phyloP scores from a whole-genome alignment of 1,140 invertebrate species.

The Rhopalosiphum padi region DNA sequence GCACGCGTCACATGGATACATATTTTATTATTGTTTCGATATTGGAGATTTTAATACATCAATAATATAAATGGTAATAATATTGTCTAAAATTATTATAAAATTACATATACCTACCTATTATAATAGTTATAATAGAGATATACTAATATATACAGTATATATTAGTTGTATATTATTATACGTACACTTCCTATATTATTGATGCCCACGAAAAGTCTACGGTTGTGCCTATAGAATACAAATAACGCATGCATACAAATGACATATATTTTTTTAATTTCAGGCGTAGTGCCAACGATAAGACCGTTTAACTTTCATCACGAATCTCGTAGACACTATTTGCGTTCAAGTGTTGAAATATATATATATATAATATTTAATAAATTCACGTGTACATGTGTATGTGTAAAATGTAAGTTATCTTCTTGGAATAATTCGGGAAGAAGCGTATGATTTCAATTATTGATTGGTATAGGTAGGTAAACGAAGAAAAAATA shows the following conservation, averaged over 20 bases:
- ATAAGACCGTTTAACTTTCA: background rate
- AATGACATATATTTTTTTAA: background rate
- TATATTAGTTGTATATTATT: background rate
- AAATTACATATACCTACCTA: too few species aligned
- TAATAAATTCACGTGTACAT: background rate
- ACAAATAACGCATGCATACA: background rate
- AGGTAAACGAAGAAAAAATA: background rate
- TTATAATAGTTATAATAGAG: background rate
- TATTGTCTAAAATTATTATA: background rate
- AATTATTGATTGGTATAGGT: background rate
- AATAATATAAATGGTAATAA: background rate
- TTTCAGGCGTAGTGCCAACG: background rate
- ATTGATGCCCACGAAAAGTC: background rate
- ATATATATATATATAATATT: background rate
- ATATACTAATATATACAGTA: background rate
- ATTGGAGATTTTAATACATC: background rate
- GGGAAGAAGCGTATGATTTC: background rate
- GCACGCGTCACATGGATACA: too few species aligned
- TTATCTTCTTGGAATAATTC: background rate
- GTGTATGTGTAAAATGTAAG: background rate
- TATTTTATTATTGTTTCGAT: background rate
- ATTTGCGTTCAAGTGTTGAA: background rate
- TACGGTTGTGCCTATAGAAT: background rate
- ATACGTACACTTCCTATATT: background rate
- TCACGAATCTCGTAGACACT: background rate